Conservation (phyloP, 2,888 invertebrate species). For the Lasioglossum lativentre region DNA sequence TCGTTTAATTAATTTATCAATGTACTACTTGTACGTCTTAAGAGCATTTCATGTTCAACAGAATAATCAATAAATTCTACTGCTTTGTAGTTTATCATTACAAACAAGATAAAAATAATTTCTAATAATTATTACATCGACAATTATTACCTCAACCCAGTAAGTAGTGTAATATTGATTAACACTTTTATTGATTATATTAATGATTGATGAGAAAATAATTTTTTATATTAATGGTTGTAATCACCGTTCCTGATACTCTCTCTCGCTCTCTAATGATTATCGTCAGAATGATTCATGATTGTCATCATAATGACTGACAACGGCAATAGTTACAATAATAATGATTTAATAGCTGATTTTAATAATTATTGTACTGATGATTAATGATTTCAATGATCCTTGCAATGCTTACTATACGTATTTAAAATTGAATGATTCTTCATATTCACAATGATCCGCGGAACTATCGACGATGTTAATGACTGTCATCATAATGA, state of each 20-base stretch:
- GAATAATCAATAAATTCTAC: not conserved
- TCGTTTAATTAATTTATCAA: not conserved
- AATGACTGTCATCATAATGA: not conserved
- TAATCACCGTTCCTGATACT: not conserved
- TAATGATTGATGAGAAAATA: too few species aligned
- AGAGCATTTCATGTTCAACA: not conserved
- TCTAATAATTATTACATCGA: not conserved
- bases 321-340: not conserved
- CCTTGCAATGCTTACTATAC: too few species aligned
- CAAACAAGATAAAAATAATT: not conserved
- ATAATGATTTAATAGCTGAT: too few species aligned
- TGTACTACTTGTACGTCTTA: not conserved
- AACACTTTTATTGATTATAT: not conserved
- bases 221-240: too few species aligned
- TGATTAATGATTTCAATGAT: not conserved
- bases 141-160: not conserved
- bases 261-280: too few species aligned
- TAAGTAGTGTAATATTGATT: not conserved
- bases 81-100: not conserved
- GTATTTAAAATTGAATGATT: too few species aligned
- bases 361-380: not conserved
- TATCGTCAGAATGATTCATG: not conserved
- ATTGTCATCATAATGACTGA: not conserved
- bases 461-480: too few species aligned
- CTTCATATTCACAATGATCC: too few species aligned